A percentile compares a stretch with the other conserved stretches of the same genome.
phyloP scores from a whole-genome alignment of 35 echinoderm and acorn worm genomes.

The Hemicentrotus pulcherrimus region DNA sequence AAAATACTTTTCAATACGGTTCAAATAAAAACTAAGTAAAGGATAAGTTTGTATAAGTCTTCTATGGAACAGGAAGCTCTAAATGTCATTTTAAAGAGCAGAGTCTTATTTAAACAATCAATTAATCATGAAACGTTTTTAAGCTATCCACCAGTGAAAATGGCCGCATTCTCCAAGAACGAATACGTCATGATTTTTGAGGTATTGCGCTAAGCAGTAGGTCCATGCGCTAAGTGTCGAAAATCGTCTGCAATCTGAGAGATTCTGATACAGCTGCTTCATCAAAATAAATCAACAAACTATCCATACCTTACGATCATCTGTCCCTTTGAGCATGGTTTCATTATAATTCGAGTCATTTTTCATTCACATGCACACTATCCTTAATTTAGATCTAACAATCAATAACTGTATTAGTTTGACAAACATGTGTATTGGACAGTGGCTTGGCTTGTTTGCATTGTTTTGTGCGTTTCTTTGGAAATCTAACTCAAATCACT shows the following conservation, averaged over 20 bases:
- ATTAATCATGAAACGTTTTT: background rate
- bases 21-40: no score
- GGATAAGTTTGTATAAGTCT: background rate
- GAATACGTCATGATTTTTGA: background rate
- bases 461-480: background rate
- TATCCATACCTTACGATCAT: background rate
- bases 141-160: background rate
- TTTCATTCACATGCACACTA: background rate
- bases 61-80: background rate
- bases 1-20: no score
- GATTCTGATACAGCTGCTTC: background rate
- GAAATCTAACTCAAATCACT: background rate
- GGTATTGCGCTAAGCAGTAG: background rate
- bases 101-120: background rate
- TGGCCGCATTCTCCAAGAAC: background rate
- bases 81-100: background rate
- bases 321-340: background rate
- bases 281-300: background rate
- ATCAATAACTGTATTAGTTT: background rate
- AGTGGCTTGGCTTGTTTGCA: background rate
- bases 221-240: background rate
- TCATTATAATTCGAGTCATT: background rate
- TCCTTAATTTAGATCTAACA: background rate
- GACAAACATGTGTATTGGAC: background rate
- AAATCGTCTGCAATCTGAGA: background rate